Conservation (phyloP, 2,888 invertebrate species). For the Itoplectis maculator region DNA sequence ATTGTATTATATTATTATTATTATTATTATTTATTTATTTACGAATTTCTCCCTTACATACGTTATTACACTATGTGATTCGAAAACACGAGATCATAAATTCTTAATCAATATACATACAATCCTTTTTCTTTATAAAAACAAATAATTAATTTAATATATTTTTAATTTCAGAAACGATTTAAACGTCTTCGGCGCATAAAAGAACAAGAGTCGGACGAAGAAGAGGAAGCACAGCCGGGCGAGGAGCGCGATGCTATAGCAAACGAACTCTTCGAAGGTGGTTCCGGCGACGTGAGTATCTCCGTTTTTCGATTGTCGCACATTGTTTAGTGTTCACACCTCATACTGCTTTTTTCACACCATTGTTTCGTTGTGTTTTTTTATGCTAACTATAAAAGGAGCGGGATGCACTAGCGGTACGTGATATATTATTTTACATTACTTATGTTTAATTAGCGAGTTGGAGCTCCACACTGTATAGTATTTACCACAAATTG, state of each 20-base stretch:
- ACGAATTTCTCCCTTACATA: too few relatives aligned
- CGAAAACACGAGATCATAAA: too few relatives aligned
- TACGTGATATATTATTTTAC: constrained; percentile 65
- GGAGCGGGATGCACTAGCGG: constrained; percentile 75
- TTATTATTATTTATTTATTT: too few relatives aligned
- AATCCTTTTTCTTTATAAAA: too few relatives aligned
- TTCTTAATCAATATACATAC: too few relatives aligned
- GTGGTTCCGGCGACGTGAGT: constrained; percentile 93
- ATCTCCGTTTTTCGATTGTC: too few relatives aligned
- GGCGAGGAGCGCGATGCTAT: constrained; percentile 93
- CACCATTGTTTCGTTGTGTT: constrained; percentile 32
- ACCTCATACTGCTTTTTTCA: constrained; percentile 6
- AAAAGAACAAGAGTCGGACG: constrained; percentile 96
- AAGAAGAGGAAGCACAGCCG: constrained; percentile 91
- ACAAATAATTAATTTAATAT: too few relatives aligned
- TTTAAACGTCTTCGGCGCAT: constrained; percentile 94
- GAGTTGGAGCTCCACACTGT: constrained; percentile 27
- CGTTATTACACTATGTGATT: too few relatives aligned
- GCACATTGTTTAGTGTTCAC: constrained; percentile 11
- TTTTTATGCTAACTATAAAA: constrained; percentile 69
- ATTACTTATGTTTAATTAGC: constrained; percentile 18
- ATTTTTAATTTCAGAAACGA: constrained; percentile 87
- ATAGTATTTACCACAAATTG: not conserved
- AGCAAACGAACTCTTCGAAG: constrained; percentile 94
- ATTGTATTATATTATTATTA: too few relatives aligned